These are phyloP conservation scores for Vireo altiloquus DNA, from an alignment of 2,113 vertebrate species.

Conservation along the genomic window DNA sequence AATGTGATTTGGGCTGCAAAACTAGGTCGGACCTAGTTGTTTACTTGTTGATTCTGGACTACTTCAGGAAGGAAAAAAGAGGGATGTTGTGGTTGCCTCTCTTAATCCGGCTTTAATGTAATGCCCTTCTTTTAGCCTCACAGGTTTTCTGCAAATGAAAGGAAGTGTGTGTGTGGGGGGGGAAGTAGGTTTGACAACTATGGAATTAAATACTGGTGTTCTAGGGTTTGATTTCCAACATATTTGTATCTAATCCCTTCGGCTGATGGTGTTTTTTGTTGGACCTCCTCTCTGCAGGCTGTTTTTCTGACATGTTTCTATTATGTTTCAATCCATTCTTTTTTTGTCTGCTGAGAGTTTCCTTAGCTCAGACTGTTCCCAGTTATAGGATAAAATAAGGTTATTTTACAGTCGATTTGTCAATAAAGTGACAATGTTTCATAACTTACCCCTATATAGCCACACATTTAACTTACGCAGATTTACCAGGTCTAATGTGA, in stretches of 20 bases:
- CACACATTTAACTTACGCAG: background rate
- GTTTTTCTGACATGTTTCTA: background rate
- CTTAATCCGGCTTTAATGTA: background rate
- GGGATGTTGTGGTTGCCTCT: background rate
- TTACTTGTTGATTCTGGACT: background rate
- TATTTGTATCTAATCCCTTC: background rate
- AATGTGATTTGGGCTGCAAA: background rate
- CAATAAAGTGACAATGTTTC: background rate
- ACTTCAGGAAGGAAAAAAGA: background rate
- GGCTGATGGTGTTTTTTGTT: background rate
- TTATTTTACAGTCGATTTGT: background rate
- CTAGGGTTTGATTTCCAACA: background rate
- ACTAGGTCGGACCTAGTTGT: background rate
- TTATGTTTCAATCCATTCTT: background rate
- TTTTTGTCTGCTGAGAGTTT: background rate
- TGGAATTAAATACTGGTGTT: background rate
- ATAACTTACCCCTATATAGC: background rate
- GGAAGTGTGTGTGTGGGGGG: accelerated
- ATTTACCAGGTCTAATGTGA: background rate
- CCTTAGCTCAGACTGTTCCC: background rate
- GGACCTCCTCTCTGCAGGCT: background rate
- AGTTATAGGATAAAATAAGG: background rate
- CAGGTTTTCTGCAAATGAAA: background rate
- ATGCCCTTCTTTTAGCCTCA: background rate
- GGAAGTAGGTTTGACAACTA: background rate